phyloP scores from a whole-genome alignment of 2,888 invertebrate genomes.

The Meteorus cinctellus region DNA sequence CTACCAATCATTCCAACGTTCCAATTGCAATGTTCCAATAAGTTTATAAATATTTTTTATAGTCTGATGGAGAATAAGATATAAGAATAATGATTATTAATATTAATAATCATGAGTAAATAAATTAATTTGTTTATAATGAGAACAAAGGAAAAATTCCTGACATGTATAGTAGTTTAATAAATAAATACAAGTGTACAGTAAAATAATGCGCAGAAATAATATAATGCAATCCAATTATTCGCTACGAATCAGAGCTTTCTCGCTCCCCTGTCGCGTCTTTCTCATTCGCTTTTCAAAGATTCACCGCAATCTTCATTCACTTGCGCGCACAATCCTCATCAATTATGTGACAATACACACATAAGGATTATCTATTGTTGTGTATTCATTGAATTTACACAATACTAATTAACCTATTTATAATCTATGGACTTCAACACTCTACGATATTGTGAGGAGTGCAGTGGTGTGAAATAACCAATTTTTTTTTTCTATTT shows the following conservation, averaged over 20 bases:
- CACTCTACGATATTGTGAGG: neutral
- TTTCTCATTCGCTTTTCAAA: neutral
- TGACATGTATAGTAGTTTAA: neutral
- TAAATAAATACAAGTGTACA: neutral
- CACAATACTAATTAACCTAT: neutral
- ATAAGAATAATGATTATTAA: no score
- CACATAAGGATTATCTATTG: conserved; percentile 20
- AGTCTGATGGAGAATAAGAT: neutral
- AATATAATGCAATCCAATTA: conserved; percentile 9
- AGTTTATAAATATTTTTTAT: conserved; percentile 6
- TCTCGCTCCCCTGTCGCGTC: no score
- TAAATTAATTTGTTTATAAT: neutral
- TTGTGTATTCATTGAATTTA: neutral
- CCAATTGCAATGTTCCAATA: conserved; percentile 18
- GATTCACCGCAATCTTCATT: conserved; percentile 21
- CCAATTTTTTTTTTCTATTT: neutral
- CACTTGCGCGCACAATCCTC: neutral
- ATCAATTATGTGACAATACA: conserved; percentile 24
- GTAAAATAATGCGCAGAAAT: no score
- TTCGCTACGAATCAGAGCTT: no score
- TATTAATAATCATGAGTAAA: neutral
- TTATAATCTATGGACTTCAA: neutral
- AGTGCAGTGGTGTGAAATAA: neutral
- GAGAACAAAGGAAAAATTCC: neutral
- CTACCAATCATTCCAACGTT: conserved; percentile 8